Conservation (phyloP, 1,140 invertebrate genomes). For the Drosophila sp. region DNA sequence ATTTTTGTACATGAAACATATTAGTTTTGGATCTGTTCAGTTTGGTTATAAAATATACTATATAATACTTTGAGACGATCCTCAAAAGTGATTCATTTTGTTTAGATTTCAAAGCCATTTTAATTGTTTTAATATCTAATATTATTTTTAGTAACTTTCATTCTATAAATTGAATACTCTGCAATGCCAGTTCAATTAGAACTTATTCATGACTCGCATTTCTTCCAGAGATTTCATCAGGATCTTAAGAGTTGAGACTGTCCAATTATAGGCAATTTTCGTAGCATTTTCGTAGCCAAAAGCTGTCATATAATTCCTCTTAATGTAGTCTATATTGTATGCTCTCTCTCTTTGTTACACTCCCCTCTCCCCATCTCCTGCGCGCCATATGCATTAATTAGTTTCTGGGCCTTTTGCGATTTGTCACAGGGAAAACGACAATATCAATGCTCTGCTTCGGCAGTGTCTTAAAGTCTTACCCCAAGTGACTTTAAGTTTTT, state of each 20-base stretch:
- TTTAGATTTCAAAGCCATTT: no score
- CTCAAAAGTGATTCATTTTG: no score
- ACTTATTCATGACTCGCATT: no score
- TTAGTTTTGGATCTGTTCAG: no score
- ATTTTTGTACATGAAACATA: no score
- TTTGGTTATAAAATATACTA: no score
- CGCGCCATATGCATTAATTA: conserved; percentile 61
- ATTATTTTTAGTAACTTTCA: no score
- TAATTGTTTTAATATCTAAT: no score
- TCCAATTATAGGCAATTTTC: conserved; percentile 15
- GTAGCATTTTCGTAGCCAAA: not conserved
- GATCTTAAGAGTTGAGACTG: not conserved
- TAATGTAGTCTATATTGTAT: conserved; percentile 28
- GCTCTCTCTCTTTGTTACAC: not conserved
- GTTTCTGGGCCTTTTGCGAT: conserved; percentile 61
- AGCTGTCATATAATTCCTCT: conserved; percentile 14
- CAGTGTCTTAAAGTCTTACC: conserved; percentile 74
- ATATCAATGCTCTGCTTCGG: conserved; percentile 49
- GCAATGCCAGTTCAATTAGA: no score
- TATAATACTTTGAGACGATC: no score
- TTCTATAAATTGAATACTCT: no score
- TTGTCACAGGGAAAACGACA: conserved; percentile 58
- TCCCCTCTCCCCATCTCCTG: not conserved
- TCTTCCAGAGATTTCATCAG: not conserved
- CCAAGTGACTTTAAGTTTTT: conserved; percentile 70